Evolutionary conservation across 2,888 invertebrate genomes (phyloP).

Genomic region (Camptogramma bilineatum): DNA sequence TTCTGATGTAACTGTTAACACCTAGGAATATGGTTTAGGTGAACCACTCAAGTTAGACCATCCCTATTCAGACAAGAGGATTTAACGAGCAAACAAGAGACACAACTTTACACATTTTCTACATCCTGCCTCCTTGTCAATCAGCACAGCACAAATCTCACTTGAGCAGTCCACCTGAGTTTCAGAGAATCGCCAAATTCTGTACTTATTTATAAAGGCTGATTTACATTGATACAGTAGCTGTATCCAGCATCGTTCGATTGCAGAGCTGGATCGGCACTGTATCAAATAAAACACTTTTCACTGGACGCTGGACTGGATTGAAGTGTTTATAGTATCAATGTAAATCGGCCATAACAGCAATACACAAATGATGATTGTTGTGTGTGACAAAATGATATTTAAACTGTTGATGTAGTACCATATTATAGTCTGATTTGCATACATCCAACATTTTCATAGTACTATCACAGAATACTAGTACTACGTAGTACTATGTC

Average conservation of each 20-base stretch:
- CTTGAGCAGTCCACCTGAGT: neutral
- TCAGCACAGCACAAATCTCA: neutral
- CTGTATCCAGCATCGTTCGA: too few relatives aligned
- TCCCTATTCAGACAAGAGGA: neutral
- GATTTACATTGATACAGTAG: too few relatives aligned
- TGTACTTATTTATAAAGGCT: conserved; percentile 16
- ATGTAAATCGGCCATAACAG: too few relatives aligned
- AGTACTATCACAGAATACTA: neutral
- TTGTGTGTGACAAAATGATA: conserved; percentile 12
- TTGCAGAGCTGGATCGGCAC: too few relatives aligned
- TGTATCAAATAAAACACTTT: too few relatives aligned
- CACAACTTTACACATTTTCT: neutral
- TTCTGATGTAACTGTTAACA: conserved; percentile 13
- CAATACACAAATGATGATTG: conserved; percentile 13
- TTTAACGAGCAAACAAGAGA: neutral
- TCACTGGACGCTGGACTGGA: too few relatives aligned
- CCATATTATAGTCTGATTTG: conserved; percentile 4
- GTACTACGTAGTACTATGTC: too few relatives aligned
- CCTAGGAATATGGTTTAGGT: conserved; percentile 19
- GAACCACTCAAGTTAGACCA: conserved; percentile 6
- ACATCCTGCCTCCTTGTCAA: neutral
- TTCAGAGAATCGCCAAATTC: conserved; percentile 12
- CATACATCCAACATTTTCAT: conserved; percentile 18
- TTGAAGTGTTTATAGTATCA: too few relatives aligned
- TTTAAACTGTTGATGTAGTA: conserved; percentile 17